These are phyloP conservation scores for Psittacula cyanocephala DNA, from an alignment of 2,113 vertebrate species.

Conservation along the genomic window DNA sequence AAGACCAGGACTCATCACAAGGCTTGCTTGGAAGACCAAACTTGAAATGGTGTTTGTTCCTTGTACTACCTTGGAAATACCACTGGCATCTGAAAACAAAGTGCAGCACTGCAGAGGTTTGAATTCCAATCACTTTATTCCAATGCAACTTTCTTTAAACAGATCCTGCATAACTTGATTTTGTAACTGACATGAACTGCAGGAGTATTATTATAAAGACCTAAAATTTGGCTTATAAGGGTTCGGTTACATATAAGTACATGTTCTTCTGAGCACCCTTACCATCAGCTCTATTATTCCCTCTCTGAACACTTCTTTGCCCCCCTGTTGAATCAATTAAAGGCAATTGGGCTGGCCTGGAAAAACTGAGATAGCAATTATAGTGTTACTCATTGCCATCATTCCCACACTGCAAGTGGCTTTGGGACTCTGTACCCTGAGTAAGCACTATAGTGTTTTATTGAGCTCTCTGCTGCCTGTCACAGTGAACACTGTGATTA, in stretches of 20 bases:
- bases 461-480: background rate
- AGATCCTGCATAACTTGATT: background rate
- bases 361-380: background rate
- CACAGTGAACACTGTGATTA: background rate
- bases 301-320: background rate
- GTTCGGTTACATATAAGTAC: fast-evolving
- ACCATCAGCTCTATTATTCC: fast-evolving
- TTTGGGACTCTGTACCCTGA: background rate
- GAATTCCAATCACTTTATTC: background rate
- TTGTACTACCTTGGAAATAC: background rate
- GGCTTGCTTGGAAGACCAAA: background rate
- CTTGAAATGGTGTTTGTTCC: background rate
- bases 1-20: fast-evolving
- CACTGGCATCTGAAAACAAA: background rate
- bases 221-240: background rate
- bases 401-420: background rate
- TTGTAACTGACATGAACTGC: background rate
- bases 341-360: background rate
- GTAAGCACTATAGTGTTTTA: background rate
- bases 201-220: background rate
- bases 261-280: background rate
- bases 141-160: background rate
- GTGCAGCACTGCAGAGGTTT: background rate
- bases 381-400: background rate
- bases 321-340: background rate